Base-by-base conservation (phyloP, 2,113 vertebrate genomes). In the Cyrtonyx montezumae region DNA sequence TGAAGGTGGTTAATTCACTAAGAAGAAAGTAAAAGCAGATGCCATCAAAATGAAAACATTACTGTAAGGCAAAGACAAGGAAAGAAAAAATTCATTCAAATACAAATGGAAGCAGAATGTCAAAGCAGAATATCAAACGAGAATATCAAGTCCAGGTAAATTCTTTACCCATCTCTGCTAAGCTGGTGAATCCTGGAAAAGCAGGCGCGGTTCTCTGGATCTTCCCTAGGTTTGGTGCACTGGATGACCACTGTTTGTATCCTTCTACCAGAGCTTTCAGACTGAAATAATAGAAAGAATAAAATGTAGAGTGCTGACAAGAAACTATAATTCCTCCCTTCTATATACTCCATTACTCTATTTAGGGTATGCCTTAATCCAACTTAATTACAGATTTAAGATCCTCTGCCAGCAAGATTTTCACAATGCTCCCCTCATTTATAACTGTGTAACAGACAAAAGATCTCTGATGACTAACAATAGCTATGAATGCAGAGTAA, bases 181-280 rank as follows among this genome's bases (percentile, higher is more conserved):
- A 98, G 97, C 99, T 99, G 74, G 98, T 98, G 88, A 99, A 99
- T 55, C 98, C 99, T 16, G 98, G 99, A 61, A 99, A 98, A 20
- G 98, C 98, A 20, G 98, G 97, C 7, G 97, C 98, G 84, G 98
- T 98, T 97, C 98, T 98, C 1, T 98, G 98, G 40, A 99, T 99
- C 91, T 98, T 98, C 67, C 98, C 98, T 82, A 99, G 98, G 97
- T 99, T 99, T 4, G 99, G 99, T 85, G 99, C 98, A 91, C 98
- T 99, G 94, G 98, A 99, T 30, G 99, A 99, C 90, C 99, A 98
- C 91, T 99, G 99, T 66, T 99, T 98, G 96, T 98, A 98, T 87
- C 98, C 98, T 91, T 99, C 99, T 34, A 98, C 97, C 65, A 98
- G 96, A 70, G 98, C 98, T 92, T 98, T 99, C 84, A 98, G 97